Conservation (phyloP, 2,888 invertebrate species). For the Conomelus anceps region DNA sequence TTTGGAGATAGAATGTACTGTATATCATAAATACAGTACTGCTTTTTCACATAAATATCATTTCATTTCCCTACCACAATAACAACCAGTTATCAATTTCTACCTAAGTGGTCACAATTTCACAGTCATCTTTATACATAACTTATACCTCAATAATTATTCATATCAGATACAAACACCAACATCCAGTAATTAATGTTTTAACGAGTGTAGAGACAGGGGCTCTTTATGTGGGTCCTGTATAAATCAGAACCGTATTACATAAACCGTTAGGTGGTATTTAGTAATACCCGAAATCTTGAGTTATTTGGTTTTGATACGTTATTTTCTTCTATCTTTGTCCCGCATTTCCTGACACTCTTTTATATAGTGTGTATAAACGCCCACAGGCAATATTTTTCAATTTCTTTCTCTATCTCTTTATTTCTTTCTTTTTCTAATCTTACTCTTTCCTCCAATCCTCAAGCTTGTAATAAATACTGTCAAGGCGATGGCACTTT, state of each 20-base stretch:
- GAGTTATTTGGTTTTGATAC: background rate
- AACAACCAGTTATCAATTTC: too few species aligned
- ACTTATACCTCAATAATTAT: too few species aligned
- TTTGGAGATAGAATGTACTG: too few species aligned
- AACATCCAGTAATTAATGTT: background rate
- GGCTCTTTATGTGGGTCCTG: background rate
- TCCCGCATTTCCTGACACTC: background rate
- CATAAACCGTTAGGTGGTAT: background rate
- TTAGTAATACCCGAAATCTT: background rate
- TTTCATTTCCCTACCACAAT: too few species aligned
- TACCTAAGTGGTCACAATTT: too few species aligned
- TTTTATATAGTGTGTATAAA: too few species aligned
- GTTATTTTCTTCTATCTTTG: background rate
- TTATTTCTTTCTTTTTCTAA: background rate
- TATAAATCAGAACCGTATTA: background rate
- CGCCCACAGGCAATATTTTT: background rate
- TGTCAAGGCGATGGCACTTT: background rate
- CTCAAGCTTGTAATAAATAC: background rate
- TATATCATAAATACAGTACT: too few species aligned
- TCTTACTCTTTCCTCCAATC: background rate
- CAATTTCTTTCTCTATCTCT: background rate
- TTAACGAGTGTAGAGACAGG: background rate
- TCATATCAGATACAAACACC: too few species aligned
- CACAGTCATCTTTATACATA: too few species aligned
- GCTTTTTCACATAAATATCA: too few species aligned